Conservation (phyloP, 1,140 invertebrate genomes). For the Anadara kagoshimensis region DNA sequence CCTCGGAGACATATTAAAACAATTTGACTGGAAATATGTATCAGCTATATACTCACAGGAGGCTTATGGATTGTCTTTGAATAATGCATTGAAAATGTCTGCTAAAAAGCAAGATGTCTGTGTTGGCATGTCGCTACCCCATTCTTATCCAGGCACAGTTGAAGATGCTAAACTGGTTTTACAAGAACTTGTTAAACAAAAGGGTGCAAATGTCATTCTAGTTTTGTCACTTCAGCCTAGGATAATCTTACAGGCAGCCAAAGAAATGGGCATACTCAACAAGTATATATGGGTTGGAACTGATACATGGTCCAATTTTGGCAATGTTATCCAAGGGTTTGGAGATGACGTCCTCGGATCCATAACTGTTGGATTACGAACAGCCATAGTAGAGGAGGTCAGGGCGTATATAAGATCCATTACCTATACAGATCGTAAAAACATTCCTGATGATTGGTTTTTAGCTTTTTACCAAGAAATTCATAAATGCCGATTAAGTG, state of each 20-base stretch:
- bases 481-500: constrained; percentile 64
- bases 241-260: constrained; percentile 47
- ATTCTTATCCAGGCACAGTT: constrained; percentile 14
- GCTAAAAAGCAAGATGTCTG: constrained; percentile 43
- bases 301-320: constrained; percentile 77
- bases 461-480: constrained; percentile 75
- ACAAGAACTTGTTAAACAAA: constrained; percentile 22
- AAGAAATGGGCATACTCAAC: constrained; percentile 39
- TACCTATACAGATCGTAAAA: constrained; percentile 58
- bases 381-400: constrained; percentile 74
- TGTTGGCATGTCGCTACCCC: constrained; percentile 21
- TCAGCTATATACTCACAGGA: constrained; percentile 79
- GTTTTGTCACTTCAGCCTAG: constrained; percentile 51
- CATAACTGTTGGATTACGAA: constrained; percentile 81
- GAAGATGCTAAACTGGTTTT: constrained; percentile 42
- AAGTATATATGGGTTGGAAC: constrained; percentile 58
- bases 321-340: constrained; percentile 79
- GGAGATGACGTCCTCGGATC: constrained; percentile 84
- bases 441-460: constrained; percentile 73
- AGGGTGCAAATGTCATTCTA: constrained; percentile 56
- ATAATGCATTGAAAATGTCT: constrained; percentile 27
- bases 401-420: constrained; percentile 59
- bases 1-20: constrained; percentile 81
- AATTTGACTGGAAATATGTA: constrained; percentile 87
- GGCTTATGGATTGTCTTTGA: constrained; percentile 72